A percentile compares a stretch with the other conserved stretches of the same genome.
Conservation (phyloP, 1,140 invertebrate species). For the Dufourea novaeangliae region DNA sequence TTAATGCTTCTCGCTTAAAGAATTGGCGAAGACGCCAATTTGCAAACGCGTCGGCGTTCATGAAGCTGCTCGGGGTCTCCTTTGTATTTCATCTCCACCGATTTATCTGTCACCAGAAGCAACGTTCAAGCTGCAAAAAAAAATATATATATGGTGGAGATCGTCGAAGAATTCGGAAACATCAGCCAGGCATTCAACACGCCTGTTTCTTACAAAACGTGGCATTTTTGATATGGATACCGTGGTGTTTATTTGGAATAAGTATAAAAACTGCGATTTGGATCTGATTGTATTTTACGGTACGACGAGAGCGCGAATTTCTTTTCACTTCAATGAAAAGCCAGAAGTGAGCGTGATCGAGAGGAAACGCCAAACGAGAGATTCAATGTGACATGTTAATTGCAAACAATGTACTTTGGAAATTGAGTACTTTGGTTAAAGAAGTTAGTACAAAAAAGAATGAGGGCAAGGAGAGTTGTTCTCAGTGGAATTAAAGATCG, state of each 20-base stretch:
- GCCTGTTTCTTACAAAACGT: constrained; percentile 19
- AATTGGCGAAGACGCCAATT: constrained; percentile 42
- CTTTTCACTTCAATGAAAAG: constrained; percentile 29
- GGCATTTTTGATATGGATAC: constrained; percentile 25
- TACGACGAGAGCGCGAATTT: constrained; percentile 5
- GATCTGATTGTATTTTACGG: constrained; percentile 8
- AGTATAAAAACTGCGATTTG: background rate
- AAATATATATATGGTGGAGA: constrained; percentile 8
- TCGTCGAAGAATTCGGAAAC: constrained; percentile 38
- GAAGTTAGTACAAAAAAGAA: constrained; percentile 42
- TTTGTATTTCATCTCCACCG: constrained; percentile 29
- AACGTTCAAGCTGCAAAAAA: constrained; percentile 8
- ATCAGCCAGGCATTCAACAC: background rate
- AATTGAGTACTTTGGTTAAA: constrained; percentile 14
- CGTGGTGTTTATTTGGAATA: background rate
- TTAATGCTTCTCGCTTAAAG: constrained; percentile 55
- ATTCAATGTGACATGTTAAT: constrained; percentile 10
- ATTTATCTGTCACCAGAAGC: constrained; percentile 21
- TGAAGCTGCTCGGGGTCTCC: constrained; percentile 49
- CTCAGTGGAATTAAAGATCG: constrained; percentile 33
- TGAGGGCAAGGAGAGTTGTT: constrained; percentile 20
- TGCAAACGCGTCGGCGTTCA: constrained; percentile 36
- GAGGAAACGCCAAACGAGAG: constrained; percentile 32
- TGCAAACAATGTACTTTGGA: constrained; percentile 4
- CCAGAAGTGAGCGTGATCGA: constrained; percentile 6